phyloP scores from a whole-genome alignment of 2,113 vertebrate genomes.

The Spermophilus dauricus region DNA sequence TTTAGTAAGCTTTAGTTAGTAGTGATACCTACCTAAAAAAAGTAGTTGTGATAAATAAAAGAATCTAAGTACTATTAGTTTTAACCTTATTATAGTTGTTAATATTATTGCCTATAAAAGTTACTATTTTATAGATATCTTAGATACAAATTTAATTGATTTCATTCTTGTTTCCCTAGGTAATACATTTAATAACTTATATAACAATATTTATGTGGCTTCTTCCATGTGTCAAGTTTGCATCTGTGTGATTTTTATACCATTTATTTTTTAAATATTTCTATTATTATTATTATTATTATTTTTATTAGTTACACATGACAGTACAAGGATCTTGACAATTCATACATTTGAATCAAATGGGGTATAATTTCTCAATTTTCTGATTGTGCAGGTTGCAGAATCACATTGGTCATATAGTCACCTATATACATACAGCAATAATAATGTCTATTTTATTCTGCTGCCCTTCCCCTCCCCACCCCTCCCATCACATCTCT shows the following conservation, averaged over 20 bases:
- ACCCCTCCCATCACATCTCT: too few relatives aligned
- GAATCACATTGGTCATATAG: too few relatives aligned
- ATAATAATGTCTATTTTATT: too few relatives aligned
- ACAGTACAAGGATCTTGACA: too few relatives aligned
- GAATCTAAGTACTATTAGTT: not conserved
- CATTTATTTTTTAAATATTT: too few relatives aligned
- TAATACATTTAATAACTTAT: not conserved
- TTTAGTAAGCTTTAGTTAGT: not conserved
- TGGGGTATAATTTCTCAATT: too few relatives aligned
- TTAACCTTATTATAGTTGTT: not conserved
- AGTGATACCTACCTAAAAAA: not conserved
- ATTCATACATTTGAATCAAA: too few relatives aligned
- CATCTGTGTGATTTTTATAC: not conserved
- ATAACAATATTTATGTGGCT: not conserved
- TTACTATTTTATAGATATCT: not conserved
- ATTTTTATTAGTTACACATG: too few relatives aligned
- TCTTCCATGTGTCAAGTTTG: not conserved
- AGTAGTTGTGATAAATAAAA: not conserved
- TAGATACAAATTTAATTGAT: not conserved
- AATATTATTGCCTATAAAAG: not conserved
- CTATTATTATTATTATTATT: not conserved
- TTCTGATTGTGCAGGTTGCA: too few relatives aligned
- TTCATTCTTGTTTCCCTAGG: not conserved
- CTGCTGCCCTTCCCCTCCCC: too few relatives aligned
- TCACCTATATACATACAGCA: too few relatives aligned